phyloP scores from a whole-genome alignment of 92 coral and sea anemone genomes.

The Porites rus region DNA sequence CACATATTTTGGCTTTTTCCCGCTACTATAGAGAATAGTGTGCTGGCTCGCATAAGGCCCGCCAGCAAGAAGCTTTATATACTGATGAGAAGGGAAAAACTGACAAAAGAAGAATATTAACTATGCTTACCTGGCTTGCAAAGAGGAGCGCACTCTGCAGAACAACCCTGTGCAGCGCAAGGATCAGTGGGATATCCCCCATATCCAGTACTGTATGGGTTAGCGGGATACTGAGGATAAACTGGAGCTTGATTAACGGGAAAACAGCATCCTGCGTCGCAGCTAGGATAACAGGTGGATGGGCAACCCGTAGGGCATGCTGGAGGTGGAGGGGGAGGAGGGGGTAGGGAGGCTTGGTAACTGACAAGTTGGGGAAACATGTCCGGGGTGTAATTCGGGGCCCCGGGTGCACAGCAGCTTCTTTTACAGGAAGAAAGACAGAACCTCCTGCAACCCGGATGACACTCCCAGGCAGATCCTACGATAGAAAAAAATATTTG shows the following conservation, averaged over 20 bases:
- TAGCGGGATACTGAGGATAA: constrained; percentile 40
- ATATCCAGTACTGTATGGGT: constrained; percentile 46
- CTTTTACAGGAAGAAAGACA: constrained; percentile 97
- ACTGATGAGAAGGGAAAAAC: not conserved
- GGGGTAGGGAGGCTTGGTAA: constrained; percentile 84
- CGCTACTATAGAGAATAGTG: too few species aligned
- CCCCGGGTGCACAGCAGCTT: constrained; percentile 93
- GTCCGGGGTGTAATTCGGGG: constrained; percentile 87
- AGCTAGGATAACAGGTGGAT: constrained; percentile 84
- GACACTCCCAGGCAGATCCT: constrained; percentile 94
- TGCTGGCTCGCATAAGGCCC: too few species aligned
- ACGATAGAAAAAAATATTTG: not conserved
- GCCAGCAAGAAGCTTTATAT: too few species aligned
- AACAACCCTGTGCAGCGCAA: constrained; percentile 58
- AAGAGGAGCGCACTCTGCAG: constrained; percentile 76
- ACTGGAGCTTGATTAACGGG: constrained; percentile 68
- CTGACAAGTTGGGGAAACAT: constrained; percentile 90
- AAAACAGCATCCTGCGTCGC: constrained; percentile 88
- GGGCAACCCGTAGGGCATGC: constrained; percentile 87
- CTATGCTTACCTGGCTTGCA: constrained; percentile 63
- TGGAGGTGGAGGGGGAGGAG: constrained; percentile 90
- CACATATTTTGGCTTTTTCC: too few species aligned
- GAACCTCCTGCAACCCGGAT: constrained; percentile 92
- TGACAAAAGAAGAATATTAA: not conserved
- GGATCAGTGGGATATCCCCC: constrained; percentile 49